phyloP scores from a whole-genome alignment of 2,888 invertebrate genomes.

The Erpobdella octoculata region DNA sequence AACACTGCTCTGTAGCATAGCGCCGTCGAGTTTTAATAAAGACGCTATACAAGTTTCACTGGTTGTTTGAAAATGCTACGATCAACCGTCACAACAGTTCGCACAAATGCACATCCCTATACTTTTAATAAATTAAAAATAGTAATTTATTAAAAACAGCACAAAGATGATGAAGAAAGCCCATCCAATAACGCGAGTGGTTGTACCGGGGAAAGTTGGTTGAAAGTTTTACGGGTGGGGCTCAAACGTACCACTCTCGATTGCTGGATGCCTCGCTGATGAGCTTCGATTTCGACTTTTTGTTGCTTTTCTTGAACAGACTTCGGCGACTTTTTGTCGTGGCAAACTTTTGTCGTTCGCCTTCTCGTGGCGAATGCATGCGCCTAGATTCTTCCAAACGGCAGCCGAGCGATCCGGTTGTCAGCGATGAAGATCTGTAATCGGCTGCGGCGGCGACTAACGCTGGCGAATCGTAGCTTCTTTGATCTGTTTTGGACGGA shows the following conservation, averaged over 20 bases:
- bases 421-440: neutral
- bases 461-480: conserved; percentile 1
- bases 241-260: conserved; percentile 25
- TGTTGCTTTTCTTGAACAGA: neutral
- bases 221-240: too few species aligned
- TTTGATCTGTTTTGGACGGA: conserved; percentile 1
- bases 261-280: neutral
- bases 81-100: neutral
- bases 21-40: too few species aligned
- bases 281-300: neutral
- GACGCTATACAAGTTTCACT: too few species aligned
- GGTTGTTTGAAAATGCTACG: neutral
- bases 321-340: neutral
- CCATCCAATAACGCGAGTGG: neutral
- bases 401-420: neutral
- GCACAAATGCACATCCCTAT: neutral
- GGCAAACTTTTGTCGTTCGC: too few species aligned
- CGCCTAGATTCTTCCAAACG: neutral
- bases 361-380: neutral
- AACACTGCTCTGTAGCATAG: too few species aligned
- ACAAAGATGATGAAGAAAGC: neutral
- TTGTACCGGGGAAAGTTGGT: neutral
- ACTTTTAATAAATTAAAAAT: too few species aligned
- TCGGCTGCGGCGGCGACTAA: neutral
- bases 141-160: neutral